Evolutionary conservation across 2,888 invertebrate species (phyloP).

Genomic region (Zhengitettix transpicula): DNA sequence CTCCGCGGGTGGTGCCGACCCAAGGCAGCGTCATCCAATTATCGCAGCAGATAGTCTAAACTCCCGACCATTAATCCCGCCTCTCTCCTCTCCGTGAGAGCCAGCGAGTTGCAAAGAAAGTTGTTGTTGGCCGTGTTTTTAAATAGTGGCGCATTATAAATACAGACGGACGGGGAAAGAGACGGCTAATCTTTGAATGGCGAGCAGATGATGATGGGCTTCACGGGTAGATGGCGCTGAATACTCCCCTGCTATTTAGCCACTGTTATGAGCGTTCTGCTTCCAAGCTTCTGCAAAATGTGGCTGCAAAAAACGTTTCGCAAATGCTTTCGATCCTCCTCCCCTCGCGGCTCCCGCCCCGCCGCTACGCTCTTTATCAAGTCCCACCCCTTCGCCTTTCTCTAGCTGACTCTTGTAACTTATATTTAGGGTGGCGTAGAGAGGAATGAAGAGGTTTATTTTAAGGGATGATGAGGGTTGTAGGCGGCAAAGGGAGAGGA

Average conservation of each 20-base stretch:
- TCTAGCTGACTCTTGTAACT: neutral
- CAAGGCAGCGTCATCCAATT: neutral
- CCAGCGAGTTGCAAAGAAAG: neutral
- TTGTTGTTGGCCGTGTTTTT: neutral
- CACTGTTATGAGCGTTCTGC: neutral
- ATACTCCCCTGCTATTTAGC: neutral
- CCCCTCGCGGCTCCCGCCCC: neutral
- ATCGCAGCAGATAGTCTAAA: neutral
- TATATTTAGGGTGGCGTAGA: too few species aligned
- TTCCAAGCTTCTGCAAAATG: neutral
- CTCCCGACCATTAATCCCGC: neutral
- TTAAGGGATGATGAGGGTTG: neutral
- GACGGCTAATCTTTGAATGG: neutral
- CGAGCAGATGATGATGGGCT: neutral
- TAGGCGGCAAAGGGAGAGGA: neutral
- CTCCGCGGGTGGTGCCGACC: too few species aligned
- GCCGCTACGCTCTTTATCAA: too few species aligned
- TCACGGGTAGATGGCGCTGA: neutral
- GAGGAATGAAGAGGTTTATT: neutral
- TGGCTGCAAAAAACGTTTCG: neutral
- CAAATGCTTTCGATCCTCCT: neutral
- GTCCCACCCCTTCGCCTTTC: neutral
- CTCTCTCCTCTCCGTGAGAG: neutral
- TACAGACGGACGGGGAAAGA: neutral
- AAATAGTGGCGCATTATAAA: neutral